A percentile compares a stretch with the other conserved stretches of the same genome.
Conservation (phyloP, 2,888 invertebrate species). For the Abscondita cerata region DNA sequence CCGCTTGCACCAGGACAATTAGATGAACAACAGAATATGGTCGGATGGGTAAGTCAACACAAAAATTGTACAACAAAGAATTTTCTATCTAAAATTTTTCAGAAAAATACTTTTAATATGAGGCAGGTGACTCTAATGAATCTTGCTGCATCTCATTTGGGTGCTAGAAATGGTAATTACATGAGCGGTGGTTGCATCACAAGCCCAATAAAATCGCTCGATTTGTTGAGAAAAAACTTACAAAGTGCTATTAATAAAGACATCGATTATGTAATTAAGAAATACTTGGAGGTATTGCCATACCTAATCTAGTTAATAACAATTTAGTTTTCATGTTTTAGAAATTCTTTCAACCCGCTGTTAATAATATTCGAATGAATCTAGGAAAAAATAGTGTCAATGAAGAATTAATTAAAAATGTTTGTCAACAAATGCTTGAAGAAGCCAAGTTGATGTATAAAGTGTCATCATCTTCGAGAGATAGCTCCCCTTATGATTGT, state of each 20-base stretch:
- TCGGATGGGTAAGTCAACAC: constrained; percentile 55
- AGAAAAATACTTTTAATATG: constrained; percentile 69
- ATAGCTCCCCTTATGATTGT: constrained; percentile 63
- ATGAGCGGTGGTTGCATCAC: constrained; percentile 61
- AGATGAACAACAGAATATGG: constrained; percentile 57
- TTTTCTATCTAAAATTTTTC: constrained; percentile 18
- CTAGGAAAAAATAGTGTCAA: constrained; percentile 77
- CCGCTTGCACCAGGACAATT: constrained; percentile 57
- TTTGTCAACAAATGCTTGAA: constrained; percentile 80
- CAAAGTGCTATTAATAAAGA: constrained; percentile 81
- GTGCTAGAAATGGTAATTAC: constrained; percentile 64
- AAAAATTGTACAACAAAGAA: no score
- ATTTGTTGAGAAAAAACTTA: constrained; percentile 76
- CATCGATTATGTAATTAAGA: constrained; percentile 77
- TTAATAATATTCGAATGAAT: constrained; percentile 78
- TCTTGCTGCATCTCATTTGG: constrained; percentile 67
- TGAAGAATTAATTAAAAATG: constrained; percentile 76
- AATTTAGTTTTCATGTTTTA: constrained; percentile 55
- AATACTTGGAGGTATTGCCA: constrained; percentile 72
- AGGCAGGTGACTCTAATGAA: constrained; percentile 77
- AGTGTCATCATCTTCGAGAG: constrained; percentile 58
- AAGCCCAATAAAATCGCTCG: constrained; percentile 75
- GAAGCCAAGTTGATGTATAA: constrained; percentile 77
- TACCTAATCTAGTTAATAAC: constrained; percentile 1
- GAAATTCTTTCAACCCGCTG: constrained; percentile 82